phyloP scores from a whole-genome alignment of 2,797 vertebrate genomes.

The Phataginus tetradactyla region DNA sequence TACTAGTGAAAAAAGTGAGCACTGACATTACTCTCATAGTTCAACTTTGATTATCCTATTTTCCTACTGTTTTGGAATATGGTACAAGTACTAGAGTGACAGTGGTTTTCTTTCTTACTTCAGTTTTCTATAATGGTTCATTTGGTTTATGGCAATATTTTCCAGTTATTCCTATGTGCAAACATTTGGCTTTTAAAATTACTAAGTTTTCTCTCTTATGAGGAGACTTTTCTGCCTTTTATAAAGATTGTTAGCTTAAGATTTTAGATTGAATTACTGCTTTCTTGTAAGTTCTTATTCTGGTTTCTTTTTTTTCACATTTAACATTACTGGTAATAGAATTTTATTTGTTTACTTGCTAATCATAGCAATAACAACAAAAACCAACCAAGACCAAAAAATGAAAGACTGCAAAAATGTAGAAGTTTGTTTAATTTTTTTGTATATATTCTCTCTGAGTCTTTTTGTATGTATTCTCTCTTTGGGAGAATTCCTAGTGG shows the following conservation, averaged over 20 bases:
- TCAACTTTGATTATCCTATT: neutral
- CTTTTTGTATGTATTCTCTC: neutral
- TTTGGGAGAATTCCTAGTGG: constrained; percentile 11
- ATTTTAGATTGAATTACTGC: constrained; percentile 37
- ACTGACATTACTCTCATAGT: neutral
- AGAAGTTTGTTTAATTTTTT: constrained; percentile 20
- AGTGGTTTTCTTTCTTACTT: neutral
- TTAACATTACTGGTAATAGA: constrained; percentile 32
- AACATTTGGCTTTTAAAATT: constrained; percentile 45
- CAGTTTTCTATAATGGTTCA: constrained; percentile 3
- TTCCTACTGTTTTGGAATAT: neutral
- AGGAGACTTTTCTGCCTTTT: neutral
- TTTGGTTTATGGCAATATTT: constrained; percentile 12
- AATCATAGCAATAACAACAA: neutral
- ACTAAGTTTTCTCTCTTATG: neutral
- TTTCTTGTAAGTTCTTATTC: neutral
- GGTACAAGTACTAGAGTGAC: neutral
- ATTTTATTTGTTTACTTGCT: constrained; percentile 37
- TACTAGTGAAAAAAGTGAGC: constrained; percentile 6
- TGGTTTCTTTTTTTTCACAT: neutral
- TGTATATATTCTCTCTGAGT: neutral
- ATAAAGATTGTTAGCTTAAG: neutral
- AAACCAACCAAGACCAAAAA: neutral
- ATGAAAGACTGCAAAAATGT: neutral
- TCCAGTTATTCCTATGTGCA: neutral